Base-by-base conservation (phyloP, 1,140 invertebrate genomes). In the Drosophila tsacasi region DNA sequence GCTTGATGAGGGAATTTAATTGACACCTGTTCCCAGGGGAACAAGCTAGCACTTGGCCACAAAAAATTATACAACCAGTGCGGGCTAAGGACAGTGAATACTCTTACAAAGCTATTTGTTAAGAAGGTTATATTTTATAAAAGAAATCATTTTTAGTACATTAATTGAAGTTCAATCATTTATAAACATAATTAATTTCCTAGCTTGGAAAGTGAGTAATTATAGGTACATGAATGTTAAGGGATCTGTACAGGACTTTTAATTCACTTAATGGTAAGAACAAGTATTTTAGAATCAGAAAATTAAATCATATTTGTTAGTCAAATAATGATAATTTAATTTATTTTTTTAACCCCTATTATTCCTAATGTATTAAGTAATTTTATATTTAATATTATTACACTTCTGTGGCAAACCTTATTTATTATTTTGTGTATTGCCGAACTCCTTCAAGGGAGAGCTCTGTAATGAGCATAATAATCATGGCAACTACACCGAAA, bases 1-100 rank as follows among this genome's bases (percentile, higher is more conserved):
- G 80, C 23, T 72, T 60, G 64, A 59, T 63, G 47, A 63, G 58
- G 39, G 62, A 83, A 78, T 69, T 65, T 68, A 85, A 86, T 84
- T 74, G 83, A 82, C 73, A 84, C 74, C 67, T 78, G 73, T 40
- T 49, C 46, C 50, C 30, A 46, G 23, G 32, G 23, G 42, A 25
- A 37, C 32, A 23, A 50, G 19, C 40, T 25, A 30, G 52, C 13
- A 37, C 8, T 55, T 55, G 32, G 52, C 19, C 32, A 19, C 49
- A 50, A 50, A 37, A 55, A 54, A 55, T 49, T 23, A 17, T 37
- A 23, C 19, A 55, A 21, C 19, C 19, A 35, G 8, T 23, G 52
- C 19, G 17, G 30, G 19, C 30, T 8, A 15, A 0, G 12, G 9
- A 19, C 50, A 54, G 50, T 54, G 9, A 35, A 15, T 32, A 21